Conservation (phyloP, 64 coral and sea anemone genomes). For the Dendronephthya gigantea region DNA sequence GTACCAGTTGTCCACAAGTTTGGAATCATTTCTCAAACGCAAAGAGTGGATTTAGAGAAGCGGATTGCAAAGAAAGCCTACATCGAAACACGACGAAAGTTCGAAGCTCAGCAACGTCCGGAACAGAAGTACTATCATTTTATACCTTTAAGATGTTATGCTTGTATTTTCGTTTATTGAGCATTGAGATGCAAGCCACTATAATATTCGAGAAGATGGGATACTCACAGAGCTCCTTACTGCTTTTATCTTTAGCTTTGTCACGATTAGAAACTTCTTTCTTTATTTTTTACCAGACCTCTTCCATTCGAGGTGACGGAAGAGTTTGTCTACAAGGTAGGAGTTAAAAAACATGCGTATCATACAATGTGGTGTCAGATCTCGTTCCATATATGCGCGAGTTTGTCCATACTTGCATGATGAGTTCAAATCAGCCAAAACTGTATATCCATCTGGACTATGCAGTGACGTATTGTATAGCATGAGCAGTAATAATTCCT, state of each 20-base stretch:
- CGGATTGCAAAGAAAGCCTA: conserved; percentile 56
- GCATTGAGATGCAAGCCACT: background rate
- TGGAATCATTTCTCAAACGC: conserved; percentile 91
- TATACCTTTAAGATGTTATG: background rate
- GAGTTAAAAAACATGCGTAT: background rate
- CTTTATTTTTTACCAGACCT: conserved; percentile 26
- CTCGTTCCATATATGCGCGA: too few species aligned
- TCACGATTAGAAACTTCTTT: background rate
- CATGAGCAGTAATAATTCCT: too few species aligned
- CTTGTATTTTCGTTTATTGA: background rate
- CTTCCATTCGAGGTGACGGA: conserved; percentile 64
- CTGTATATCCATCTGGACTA: too few species aligned
- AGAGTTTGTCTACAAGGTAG: conserved; percentile 73
- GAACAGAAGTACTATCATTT: background rate
- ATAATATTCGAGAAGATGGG: too few species aligned
- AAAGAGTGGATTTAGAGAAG: conserved; percentile 63
- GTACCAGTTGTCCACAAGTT: conserved; percentile 88
- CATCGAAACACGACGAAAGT: conserved; percentile 31
- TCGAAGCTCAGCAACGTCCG: conserved; percentile 41
- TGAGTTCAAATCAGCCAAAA: too few species aligned
- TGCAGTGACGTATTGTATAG: too few species aligned
- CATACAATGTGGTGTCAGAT: background rate
- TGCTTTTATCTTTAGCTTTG: too few species aligned
- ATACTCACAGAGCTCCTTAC: too few species aligned
- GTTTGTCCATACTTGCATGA: too few species aligned